phyloP scores from a whole-genome alignment of 2,888 invertebrate species.

The Neoascia interrupta region DNA sequence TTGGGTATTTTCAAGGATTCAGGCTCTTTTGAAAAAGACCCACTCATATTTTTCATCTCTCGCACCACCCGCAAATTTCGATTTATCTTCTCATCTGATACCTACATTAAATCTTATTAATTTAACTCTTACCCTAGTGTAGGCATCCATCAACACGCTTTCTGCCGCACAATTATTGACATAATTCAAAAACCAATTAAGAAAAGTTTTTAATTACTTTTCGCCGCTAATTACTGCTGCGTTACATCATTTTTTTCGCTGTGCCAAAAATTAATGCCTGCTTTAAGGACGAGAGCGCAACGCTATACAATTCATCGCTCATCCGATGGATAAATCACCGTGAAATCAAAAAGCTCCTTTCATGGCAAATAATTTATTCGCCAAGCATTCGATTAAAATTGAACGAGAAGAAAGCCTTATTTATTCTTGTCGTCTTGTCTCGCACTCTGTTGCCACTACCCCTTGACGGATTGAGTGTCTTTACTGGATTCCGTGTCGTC shows the following conservation, averaged over 20 bases:
- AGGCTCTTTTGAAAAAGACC: too few species aligned
- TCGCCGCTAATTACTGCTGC: slow-evolving; percentile 27
- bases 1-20: too few species aligned
- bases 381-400: slow-evolving; percentile 47
- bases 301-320: slow-evolving; percentile 15
- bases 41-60: too few species aligned
- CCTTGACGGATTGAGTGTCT: slow-evolving; percentile 27
- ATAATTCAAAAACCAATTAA: slow-evolving; percentile 43
- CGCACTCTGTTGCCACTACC: slow-evolving; percentile 12
- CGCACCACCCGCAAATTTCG: too few species aligned
- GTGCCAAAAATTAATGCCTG: slow-evolving; percentile 18
- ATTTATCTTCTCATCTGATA: background rate
- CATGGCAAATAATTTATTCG: slow-evolving; percentile 16
- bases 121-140: too few species aligned
- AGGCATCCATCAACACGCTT: too few species aligned
- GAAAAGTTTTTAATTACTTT: slow-evolving; percentile 58
- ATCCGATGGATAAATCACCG: slow-evolving; percentile 22
- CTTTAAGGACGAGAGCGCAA: slow-evolving; percentile 34
- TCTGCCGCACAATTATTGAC: slow-evolving; percentile 15
- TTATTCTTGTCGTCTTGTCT: slow-evolving; percentile 22
- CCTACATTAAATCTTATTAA: background rate
- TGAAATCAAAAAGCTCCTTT: slow-evolving; percentile 38
- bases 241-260: background rate
- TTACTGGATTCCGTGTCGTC: too few species aligned
- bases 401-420: slow-evolving; percentile 22